Base-by-base conservation (phyloP, 2,113 vertebrate genomes). In the Penelope pileata region DNA sequence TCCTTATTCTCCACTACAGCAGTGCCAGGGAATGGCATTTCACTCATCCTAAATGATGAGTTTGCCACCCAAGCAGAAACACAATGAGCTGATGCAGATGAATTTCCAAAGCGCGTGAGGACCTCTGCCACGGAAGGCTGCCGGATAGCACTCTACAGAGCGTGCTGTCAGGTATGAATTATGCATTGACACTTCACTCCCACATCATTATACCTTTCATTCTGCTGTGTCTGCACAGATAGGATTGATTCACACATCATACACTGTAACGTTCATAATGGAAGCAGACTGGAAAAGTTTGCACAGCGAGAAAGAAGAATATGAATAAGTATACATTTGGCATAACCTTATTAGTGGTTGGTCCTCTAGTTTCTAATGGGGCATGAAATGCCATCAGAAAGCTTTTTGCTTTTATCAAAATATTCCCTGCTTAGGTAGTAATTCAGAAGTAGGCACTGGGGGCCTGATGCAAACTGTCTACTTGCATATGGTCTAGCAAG, bases 21-120 rank as follows among this genome's bases (percentile, higher is more conserved):
- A 47, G 59, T 16, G 29, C 77, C 80, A 54, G 50, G 32, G 91
- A 94, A 89, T 32, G 62, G 88, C 87, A 68, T 91, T 96, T 95
- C 87, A 50, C 83, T 97, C 84, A 75, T 90, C 93, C 88, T 83
- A 56, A 96, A 79, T 48, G 81, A 97, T 87, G n/a, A 74, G 93
- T 95, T 76, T 94, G 87, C 96, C 93, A 96, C 88, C 97, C 95
- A 76, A 81, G 97, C 97, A 97, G 94, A 97, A 97, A 93, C 90
- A 96, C 94, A 62, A 92, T 86, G 91, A 96, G 84, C 91, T 94
- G 96, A 96, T 88, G 91, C 91, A 91, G 95, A 93, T 74, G 83
- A 96, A 97, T 97, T 96, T 94, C 89, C 91, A 32, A 2, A 76
- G 64, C 36, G 27, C 83, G 27, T 84, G 83, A 96, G 94, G 86